A percentile compares a stretch with the other conserved stretches of the same genome.
phyloP scores from a whole-genome alignment of 1,140 invertebrate genomes.

The Drosophila kohkoa region DNA sequence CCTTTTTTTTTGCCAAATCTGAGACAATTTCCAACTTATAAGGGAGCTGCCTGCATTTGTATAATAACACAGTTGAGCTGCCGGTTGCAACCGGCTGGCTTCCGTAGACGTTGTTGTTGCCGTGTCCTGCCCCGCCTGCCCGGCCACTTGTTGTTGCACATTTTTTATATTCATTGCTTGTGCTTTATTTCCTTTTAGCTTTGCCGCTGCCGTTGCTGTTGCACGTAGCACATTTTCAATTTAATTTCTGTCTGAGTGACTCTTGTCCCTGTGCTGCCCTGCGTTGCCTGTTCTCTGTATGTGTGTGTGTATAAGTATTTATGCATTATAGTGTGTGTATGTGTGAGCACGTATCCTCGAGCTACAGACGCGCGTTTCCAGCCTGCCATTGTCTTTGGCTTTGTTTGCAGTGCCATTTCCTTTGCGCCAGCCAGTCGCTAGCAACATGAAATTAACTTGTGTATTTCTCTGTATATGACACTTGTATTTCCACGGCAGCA shows the following conservation, averaged over 20 bases:
- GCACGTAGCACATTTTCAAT: slow-evolving; percentile 72
- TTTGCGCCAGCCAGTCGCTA: slow-evolving; percentile 47
- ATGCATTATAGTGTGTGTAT: background rate
- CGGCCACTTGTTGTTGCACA: slow-evolving; percentile 76
- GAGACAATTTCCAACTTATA: slow-evolving; percentile 80
- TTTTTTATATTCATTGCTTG: slow-evolving; percentile 60
- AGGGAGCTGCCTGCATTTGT: slow-evolving; percentile 67
- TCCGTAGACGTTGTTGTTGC: slow-evolving; percentile 49
- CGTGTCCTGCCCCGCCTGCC: slow-evolving; percentile 24
- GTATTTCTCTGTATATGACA: slow-evolving; percentile 34
- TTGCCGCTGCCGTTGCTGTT: slow-evolving; percentile 38
- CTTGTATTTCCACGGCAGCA: slow-evolving; percentile 17
- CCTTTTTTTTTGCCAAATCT: slow-evolving; percentile 52
- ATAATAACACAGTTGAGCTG: slow-evolving; percentile 73
- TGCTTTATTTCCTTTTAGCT: slow-evolving; percentile 79
- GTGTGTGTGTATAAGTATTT: slow-evolving; percentile 25
- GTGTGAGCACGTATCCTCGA: slow-evolving; percentile 47
- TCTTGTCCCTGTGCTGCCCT: slow-evolving; percentile 26
- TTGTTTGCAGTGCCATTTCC: slow-evolving; percentile 80
- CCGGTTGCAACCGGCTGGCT: slow-evolving; percentile 58
- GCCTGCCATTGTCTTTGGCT: slow-evolving; percentile 72
- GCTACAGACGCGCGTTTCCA: slow-evolving; percentile 52
- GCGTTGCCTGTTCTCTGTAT: background rate
- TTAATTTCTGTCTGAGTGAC: slow-evolving; percentile 77
- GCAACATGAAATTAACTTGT: slow-evolving; percentile 74